A percentile compares a stretch with the other conserved stretches of the same genome.
These are phyloP conservation scores for Brachionus manjavacas DNA, from an alignment of 1,140 invertebrate genomes.

Conservation along the genomic window DNA sequence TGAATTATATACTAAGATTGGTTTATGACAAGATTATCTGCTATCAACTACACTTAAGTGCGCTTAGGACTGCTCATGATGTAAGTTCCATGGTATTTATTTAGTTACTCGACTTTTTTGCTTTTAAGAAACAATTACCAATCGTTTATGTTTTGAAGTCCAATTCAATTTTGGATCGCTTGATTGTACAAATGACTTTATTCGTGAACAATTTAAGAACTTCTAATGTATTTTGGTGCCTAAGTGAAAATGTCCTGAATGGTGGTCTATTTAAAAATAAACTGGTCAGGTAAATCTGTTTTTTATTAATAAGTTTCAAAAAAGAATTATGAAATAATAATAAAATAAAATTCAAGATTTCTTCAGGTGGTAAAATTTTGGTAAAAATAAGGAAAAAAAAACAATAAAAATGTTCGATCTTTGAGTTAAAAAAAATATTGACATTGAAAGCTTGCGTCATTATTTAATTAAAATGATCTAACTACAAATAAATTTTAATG, in stretches of 20 bases:
- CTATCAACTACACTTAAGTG: neutral
- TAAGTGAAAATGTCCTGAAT: neutral
- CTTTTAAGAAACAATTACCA: neutral
- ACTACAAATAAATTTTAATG: no score
- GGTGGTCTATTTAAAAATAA: neutral
- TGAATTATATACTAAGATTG: neutral
- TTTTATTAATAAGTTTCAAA: neutral
- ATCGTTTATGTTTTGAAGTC: neutral
- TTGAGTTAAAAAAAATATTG: no score
- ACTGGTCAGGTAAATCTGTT: neutral
- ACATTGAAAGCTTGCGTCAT: no score
- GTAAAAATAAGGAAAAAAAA: no score
- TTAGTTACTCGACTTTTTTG: neutral
- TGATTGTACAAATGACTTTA: neutral
- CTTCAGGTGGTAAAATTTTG: neutral
- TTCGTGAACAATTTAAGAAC: conserved; percentile 3
- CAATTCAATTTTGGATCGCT: neutral
- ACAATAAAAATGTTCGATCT: no score
- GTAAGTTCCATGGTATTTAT: neutral
- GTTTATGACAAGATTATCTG: neutral
- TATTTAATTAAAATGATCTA: no score
- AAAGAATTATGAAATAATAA: no score
- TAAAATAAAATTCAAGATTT: neutral
- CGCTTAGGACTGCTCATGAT: neutral
- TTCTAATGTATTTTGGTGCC: neutral